Evolutionary conservation across 2,888 invertebrate species (phyloP).

Genomic region (Portevinia maculata): DNA sequence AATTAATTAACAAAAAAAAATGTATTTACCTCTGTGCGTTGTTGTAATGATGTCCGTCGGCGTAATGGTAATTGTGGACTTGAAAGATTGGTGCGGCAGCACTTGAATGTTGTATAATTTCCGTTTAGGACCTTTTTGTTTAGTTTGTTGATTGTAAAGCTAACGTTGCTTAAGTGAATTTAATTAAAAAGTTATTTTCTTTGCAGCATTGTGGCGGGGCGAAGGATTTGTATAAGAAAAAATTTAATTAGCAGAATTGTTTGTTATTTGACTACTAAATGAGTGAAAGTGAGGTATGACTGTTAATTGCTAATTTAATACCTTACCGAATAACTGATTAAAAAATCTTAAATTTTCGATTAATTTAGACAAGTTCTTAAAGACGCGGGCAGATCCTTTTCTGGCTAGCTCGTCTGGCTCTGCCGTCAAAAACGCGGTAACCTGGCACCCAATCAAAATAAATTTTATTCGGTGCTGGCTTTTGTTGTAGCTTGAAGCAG

Average conservation of each 20-base stretch:
- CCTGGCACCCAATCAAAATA: too few relatives aligned
- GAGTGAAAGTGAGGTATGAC: slow-evolving; percentile 1
- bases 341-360: too few relatives aligned
- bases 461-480: too few relatives aligned
- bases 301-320: slow-evolving; percentile 4
- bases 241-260: slow-evolving; percentile 52
- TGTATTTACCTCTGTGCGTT: slow-evolving; percentile 26
- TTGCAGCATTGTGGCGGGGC: neutral
- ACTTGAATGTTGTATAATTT: slow-evolving; percentile 49
- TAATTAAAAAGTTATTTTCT: slow-evolving; percentile 51
- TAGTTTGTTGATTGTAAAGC: slow-evolving; percentile 52
- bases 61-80: slow-evolving; percentile 42
- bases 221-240: slow-evolving; percentile 1
- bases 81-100: slow-evolving; percentile 6
- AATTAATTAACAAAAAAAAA: slow-evolving; percentile 60
- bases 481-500: too few relatives aligned
- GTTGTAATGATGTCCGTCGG: slow-evolving; percentile 61
- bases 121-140: slow-evolving; percentile 44
- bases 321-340: slow-evolving; percentile 2
- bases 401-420: too few relatives aligned
- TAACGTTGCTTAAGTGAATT: slow-evolving; percentile 33
- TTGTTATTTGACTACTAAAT: slow-evolving; percentile 49
- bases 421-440: too few relatives aligned
- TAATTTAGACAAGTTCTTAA: too few relatives aligned
- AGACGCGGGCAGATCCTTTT: too few relatives aligned